Evolutionary conservation across 2,113 vertebrate genomes (phyloP), one percentile per base, ranked within the genome.

Genomic region (Muntiacus reevesi): DNA sequence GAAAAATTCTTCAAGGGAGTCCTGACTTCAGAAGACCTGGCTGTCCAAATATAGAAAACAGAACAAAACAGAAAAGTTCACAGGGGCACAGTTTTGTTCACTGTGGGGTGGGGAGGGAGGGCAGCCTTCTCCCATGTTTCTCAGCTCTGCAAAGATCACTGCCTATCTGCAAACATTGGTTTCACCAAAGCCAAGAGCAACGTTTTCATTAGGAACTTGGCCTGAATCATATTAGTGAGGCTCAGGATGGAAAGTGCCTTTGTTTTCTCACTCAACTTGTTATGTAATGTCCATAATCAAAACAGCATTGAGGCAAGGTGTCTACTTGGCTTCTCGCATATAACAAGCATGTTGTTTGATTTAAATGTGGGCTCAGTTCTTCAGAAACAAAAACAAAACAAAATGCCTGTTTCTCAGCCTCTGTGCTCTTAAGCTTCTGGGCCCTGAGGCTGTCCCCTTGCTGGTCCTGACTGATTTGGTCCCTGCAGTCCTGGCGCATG

Each of bases 151-250:
- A 27, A 28, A 33, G 25, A 27, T 6, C 11, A 10, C 30, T n/a
- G 0, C 30, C 3, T 27, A 3, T 28, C 45, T 62, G 28, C 30
- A 28, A 2, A n/a, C 8, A 55, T 2, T 33, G 16, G n/a, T 21
- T 4, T 43, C 52, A 40, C 9, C n/a, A 33, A 7, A 54, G 79
- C 79, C 79, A 28, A 81, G 71, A 43, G 71, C 71, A 76, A 15
- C 0, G 12, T 76, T 43, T 76, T 76, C 40, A 27, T 43, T 27
- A 15, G 36, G 23, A 30, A 27, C 27, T 21, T 7, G 67, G 17
- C 45, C 27, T 45, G 25, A 54, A 13, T 52, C 40, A 7, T 52
- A 45, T 83, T 43, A 54, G 45, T 27, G 7, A 14, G 14, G 28
- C 50, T 86, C 67, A 67, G 78, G 78, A 10, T 50, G 64, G n/a